Percentiles rank a stretch among this genome's conserved stretches.
phyloP scores from a whole-genome alignment of 2,888 invertebrate species.

The Hoplodrina ambigua region DNA sequence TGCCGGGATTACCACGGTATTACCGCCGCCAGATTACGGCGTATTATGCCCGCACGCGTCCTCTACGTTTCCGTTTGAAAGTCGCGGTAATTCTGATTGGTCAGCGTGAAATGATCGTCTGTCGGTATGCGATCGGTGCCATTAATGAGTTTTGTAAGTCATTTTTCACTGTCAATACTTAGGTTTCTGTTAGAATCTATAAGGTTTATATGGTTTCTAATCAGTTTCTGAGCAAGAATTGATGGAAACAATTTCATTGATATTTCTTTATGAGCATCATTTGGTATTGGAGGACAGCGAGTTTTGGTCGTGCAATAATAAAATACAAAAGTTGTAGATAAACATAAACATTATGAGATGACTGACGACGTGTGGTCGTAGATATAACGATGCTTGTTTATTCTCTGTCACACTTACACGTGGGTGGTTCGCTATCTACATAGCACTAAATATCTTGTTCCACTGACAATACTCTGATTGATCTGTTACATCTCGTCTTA shows the following conservation, averaged over 20 bases:
- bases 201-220: not conserved
- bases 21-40: constrained; percentile 76
- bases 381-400: constrained; percentile 41
- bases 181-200: not conserved
- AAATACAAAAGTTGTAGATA: constrained; percentile 19
- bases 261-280: not conserved
- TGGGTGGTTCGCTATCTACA: constrained; percentile 46
- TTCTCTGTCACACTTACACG: constrained; percentile 31
- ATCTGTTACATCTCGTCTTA: constrained; percentile 33
- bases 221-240: not conserved
- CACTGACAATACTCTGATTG: constrained; percentile 48
- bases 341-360: constrained; percentile 25
- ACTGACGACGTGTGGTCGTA: constrained; percentile 36
- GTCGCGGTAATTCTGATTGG: constrained; percentile 62
- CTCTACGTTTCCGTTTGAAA: constrained; percentile 64
- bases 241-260: not conserved
- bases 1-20: constrained; percentile 65
- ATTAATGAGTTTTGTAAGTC: constrained; percentile 45
- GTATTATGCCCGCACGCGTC: constrained; percentile 81
- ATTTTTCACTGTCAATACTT: constrained; percentile 32
- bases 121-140: constrained; percentile 55
- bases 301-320: too few species aligned
- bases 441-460: constrained; percentile 48
- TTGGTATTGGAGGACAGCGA: not conserved
- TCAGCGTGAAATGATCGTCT: constrained; percentile 63